Percentiles rank a stretch among this genome's conserved stretches.
Evolutionary conservation across 2,888 invertebrate genomes (phyloP).

Genomic region (Idaea dimidiata): DNA sequence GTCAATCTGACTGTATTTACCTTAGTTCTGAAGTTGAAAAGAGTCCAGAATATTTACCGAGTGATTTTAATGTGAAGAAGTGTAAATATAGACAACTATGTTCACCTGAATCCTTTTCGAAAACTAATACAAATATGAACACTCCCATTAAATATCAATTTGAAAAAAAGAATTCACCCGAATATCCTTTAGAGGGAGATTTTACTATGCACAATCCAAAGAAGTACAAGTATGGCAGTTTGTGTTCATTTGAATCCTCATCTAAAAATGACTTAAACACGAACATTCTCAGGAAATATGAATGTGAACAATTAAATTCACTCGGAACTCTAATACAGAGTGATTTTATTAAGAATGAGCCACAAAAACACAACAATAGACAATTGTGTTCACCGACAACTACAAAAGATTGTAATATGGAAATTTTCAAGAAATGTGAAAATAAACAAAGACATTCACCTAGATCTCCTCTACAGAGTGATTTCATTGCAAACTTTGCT

Average conservation of each 20-base stretch:
- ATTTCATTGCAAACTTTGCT: not conserved
- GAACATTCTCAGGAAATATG: not conserved
- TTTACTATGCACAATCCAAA: not conserved
- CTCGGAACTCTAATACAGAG: too few relatives aligned
- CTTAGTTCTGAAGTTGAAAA: not conserved
- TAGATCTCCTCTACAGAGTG: too few relatives aligned
- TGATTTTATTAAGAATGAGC: too few relatives aligned
- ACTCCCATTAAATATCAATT: not conserved
- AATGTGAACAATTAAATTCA: not conserved
- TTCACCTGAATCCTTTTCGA: not conserved
- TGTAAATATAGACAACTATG: not conserved
- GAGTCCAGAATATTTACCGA: not conserved
- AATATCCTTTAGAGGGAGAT: not conserved
- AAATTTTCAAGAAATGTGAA: too few relatives aligned
- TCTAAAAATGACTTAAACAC: not conserved
- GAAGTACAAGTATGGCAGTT: not conserved
- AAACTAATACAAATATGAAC: not conserved
- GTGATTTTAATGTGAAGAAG: not conserved
- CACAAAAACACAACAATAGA: too few relatives aligned
- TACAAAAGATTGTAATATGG: too few relatives aligned
- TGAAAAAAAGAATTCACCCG: not conserved
- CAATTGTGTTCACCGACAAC: too few relatives aligned
- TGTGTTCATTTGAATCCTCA: not conserved
- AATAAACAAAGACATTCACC: too few relatives aligned
- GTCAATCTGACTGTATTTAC: not conserved